Conservation (phyloP, 2,797 vertebrate species). For the Sparidentex hasta region DNA sequence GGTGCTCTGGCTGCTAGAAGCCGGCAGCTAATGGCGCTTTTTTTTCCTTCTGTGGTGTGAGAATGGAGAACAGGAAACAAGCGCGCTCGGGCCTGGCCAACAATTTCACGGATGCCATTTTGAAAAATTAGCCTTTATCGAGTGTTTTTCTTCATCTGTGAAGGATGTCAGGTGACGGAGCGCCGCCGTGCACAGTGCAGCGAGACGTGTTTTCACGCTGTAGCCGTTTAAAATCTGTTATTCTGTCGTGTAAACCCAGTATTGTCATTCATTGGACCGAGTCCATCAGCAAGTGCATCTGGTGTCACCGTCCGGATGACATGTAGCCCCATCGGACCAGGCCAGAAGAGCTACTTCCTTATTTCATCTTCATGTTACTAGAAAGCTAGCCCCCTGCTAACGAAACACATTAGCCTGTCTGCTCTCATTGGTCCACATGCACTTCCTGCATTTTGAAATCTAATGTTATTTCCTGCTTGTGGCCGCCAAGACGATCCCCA, state of each 20-base stretch:
- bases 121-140: constrained; percentile 56
- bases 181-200: too few species aligned
- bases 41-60: neutral
- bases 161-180: neutral
- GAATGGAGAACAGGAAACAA: constrained; percentile 41
- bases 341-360: neutral
- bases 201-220: neutral
- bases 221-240: rapidly evolving
- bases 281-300: neutral
- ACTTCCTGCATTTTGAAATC: constrained; percentile 59
- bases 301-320: neutral
- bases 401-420: neutral
- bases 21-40: neutral
- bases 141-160: neutral
- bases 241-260: neutral
- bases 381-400: neutral
- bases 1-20: neutral
- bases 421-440: neutral
- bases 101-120: constrained; percentile 75
- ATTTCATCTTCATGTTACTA: neutral
- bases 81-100: constrained; percentile 45
- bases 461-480: constrained; percentile 36
- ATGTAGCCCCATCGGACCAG: neutral
- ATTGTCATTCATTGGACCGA: constrained; percentile 5
- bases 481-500: constrained; percentile 34